Evolutionary conservation across 2,888 invertebrate genomes (phyloP).

Genomic region (Limenitis camilla): DNA sequence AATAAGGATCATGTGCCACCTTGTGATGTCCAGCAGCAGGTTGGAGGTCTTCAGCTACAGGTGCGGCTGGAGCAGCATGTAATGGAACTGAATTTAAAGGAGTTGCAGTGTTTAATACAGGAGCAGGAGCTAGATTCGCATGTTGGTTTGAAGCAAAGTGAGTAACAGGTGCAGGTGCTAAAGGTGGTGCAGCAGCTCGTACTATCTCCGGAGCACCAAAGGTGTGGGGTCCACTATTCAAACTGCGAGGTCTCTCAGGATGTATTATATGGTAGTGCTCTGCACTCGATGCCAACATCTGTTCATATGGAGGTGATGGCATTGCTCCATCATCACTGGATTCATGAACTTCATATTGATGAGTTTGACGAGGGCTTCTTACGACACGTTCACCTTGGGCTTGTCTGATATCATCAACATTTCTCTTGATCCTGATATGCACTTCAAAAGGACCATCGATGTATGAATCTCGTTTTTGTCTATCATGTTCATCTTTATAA

Average conservation of each 20-base stretch:
- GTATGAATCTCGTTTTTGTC: conserved; percentile 39
- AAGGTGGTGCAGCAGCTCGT: conserved; percentile 11
- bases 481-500: conserved; percentile 32
- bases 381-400: conserved; percentile 28
- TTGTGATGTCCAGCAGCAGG: conserved; percentile 32
- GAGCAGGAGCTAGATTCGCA: conserved; percentile 19
- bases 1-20: conserved; percentile 44
- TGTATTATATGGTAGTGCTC: conserved; percentile 60
- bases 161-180: conserved; percentile 6
- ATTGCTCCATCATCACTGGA: conserved; percentile 42
- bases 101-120: conserved; percentile 16
- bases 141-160: conserved; percentile 23
- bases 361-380: conserved; percentile 47
- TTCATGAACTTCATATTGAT: conserved; percentile 65
- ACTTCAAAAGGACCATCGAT: conserved; percentile 47
- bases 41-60: conserved; percentile 20
- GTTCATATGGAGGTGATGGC: conserved; percentile 53
- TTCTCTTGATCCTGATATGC: conserved; percentile 48
- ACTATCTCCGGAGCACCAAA: conserved; percentile 28
- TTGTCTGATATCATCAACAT: conserved; percentile 30
- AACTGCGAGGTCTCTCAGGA: conserved; percentile 36
- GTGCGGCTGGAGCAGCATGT: background rate
- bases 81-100: conserved; percentile 13
- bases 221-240: conserved; percentile 30
- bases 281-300: conserved; percentile 64